Percentiles rank a stretch among this genome's conserved stretches.
phyloP scores from a whole-genome alignment of 2,113 vertebrate species.

The Ceyx margarethae region DNA sequence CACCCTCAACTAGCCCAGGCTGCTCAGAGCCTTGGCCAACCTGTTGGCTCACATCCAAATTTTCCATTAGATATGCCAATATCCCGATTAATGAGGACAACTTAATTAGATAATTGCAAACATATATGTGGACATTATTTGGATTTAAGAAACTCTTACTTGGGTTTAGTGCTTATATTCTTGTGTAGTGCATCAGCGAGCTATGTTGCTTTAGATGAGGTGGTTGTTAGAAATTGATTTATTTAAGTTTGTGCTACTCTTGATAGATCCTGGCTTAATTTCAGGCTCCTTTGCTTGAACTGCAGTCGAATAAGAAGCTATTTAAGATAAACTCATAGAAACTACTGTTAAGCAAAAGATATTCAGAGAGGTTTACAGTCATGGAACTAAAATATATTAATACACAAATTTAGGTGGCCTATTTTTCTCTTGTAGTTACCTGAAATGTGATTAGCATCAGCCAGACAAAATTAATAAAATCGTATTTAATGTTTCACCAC shows the following conservation, averaged over 20 bases:
- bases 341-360: neutral
- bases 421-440: neutral
- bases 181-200: neutral
- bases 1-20: too few species aligned
- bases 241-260: neutral
- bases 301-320: neutral
- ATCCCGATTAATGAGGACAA: neutral
- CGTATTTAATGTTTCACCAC: neutral
- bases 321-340: constrained; percentile 18
- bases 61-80: neutral
- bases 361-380: neutral
- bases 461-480: neutral
- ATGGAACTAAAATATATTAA: neutral
- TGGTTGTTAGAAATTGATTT: neutral
- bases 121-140: neutral
- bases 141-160: neutral
- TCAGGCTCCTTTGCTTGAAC: constrained; percentile 29
- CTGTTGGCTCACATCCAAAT: neutral
- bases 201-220: neutral
- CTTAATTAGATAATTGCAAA: neutral
- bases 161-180: neutral
- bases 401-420: neutral
- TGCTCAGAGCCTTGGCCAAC: too few species aligned
- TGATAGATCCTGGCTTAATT: constrained; percentile 13
- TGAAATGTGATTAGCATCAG: neutral